Evolutionary conservation across 2,888 invertebrate species (phyloP).

Genomic region (Pseudoips prasinana): DNA sequence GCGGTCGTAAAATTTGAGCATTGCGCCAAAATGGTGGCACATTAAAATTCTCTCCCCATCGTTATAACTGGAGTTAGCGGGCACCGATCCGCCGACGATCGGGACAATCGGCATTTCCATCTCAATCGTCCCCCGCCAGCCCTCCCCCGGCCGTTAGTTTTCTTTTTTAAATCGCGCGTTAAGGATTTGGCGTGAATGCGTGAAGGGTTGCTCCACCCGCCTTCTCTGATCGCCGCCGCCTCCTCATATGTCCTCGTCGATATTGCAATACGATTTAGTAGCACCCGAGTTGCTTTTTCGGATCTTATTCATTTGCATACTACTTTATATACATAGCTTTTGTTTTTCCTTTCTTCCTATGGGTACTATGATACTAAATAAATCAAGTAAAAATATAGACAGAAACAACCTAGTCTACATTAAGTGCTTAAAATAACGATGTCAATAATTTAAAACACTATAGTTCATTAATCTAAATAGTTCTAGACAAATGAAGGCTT

Average conservation of each 20-base stretch:
- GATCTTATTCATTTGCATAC: constrained; percentile 32
- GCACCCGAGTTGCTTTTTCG: constrained; percentile 32
- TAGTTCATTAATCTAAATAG: no score
- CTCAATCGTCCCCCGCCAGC: constrained; percentile 60
- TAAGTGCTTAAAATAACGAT: no score
- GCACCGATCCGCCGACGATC: constrained; percentile 59
- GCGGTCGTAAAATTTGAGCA: constrained; percentile 81
- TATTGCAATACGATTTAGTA: constrained; percentile 52
- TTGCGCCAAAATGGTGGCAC: constrained; percentile 81
- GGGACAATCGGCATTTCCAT: constrained; percentile 78
- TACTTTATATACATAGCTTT: constrained; percentile 19
- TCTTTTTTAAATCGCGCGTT: constrained; percentile 82
- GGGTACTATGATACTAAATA: no score
- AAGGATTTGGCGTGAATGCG: constrained; percentile 78
- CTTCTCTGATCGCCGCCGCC: constrained; percentile 49
- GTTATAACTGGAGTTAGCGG: constrained; percentile 79
- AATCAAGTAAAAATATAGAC: no score
- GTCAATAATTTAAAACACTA: no score
- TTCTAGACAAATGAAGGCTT: no score
- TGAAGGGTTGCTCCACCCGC: constrained; percentile 68
- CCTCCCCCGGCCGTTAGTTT: constrained; percentile 69
- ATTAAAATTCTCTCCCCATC: constrained; percentile 81
- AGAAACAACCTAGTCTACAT: no score
- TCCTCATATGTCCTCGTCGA: constrained; percentile 68
- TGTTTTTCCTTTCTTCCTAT: background rate